A percentile compares a stretch with the other conserved stretches of the same genome.
These are phyloP conservation scores for Chrysolina haemoptera DNA, from an alignment of 2,888 invertebrate species.

Conservation along the genomic window DNA sequence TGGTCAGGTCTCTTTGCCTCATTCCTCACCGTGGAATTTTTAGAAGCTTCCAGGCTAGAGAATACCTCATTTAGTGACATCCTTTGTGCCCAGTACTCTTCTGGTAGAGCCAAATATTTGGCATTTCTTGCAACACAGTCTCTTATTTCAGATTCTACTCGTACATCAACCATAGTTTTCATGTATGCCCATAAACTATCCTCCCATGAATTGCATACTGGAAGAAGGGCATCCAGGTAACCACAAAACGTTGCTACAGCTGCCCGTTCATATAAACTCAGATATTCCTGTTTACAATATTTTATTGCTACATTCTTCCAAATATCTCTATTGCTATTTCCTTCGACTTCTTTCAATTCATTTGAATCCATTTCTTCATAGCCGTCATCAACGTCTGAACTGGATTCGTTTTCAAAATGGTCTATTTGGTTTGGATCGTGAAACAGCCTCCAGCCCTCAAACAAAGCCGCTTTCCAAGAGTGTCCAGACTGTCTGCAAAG, in stretches of 20 bases:
- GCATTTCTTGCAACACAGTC: slow-evolving; percentile 71
- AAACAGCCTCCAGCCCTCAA: slow-evolving; percentile 91
- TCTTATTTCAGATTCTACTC: slow-evolving; percentile 86
- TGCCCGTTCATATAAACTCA: slow-evolving; percentile 77
- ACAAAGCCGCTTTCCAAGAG: slow-evolving; percentile 90
- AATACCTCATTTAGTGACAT: slow-evolving; percentile 80
- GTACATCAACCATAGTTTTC: slow-evolving; percentile 85
- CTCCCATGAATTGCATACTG: slow-evolving; percentile 88
- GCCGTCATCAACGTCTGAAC: slow-evolving; percentile 62
- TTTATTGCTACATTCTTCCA: slow-evolving; percentile 85
- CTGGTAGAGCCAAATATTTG: slow-evolving; percentile 74
- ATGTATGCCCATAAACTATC: slow-evolving; percentile 93
- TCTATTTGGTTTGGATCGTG: slow-evolving; percentile 87
- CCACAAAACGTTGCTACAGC: slow-evolving; percentile 88
- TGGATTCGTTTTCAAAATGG: slow-evolving; percentile 62
- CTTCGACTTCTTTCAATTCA: slow-evolving; percentile 73
- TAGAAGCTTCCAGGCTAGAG: slow-evolving; percentile 76
- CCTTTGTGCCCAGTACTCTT: slow-evolving; percentile 80
- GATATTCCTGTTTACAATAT: slow-evolving; percentile 68
- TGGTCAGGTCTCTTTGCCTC: slow-evolving; percentile 80
- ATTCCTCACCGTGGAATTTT: slow-evolving; percentile 72
- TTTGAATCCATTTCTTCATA: slow-evolving; percentile 52
- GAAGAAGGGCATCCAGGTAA: slow-evolving; percentile 82
- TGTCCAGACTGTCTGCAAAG: slow-evolving; percentile 90
- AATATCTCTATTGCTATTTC: slow-evolving; percentile 86